Base-by-base conservation (phyloP, 2,797 vertebrate species). In the Sebastiscus albofasciatus region DNA sequence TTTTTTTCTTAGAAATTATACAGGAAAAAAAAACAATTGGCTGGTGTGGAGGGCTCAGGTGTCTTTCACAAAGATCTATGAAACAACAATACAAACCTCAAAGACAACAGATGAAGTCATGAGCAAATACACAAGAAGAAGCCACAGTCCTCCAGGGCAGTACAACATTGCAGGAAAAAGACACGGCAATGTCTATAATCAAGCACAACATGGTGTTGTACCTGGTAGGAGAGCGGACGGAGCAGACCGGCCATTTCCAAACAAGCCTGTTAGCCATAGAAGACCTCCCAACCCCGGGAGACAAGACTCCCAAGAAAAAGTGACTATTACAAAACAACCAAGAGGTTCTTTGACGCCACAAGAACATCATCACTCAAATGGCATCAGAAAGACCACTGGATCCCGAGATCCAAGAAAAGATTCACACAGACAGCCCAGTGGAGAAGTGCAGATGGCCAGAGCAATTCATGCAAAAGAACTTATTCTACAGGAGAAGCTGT, bases 401-500 rank as follows among this genome's bases (percentile, higher is more conserved):
- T 78, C 58, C 22, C 69, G 20, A 71, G 27, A 67, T 13, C 68
- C 71, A 33, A 61, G 26, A 13, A 82, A 64, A 76, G 67, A 79
- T 34, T 29, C 14, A 6, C 46, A 67, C 8, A 91, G 26, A 36
- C 8, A 33, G 20, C 8, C 64, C 6, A 70, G 70, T 24, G 79
- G 60, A 77, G 85, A 93, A 29, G 22, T 86, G 46, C 92, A 93
- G 26, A 73, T 97, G 86, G 87, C 90, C 74, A 89, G 91, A 56
- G 92, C 93, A 85, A 97, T 97, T 87, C 86, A 78, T 60, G 95
- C 84, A 81, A 96, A 96, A 85, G 81, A 97, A 86, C 85, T 81
- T 2, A 79, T 96, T 18, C 91, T 98, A 4, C 89, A 86, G 74
- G 94, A 96, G 80, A 98, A 97, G 84, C 88, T 98, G 72, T 92